Base-by-base conservation (phyloP, 2,797 vertebrate species). In the Rhinophrynus dorsalis region DNA sequence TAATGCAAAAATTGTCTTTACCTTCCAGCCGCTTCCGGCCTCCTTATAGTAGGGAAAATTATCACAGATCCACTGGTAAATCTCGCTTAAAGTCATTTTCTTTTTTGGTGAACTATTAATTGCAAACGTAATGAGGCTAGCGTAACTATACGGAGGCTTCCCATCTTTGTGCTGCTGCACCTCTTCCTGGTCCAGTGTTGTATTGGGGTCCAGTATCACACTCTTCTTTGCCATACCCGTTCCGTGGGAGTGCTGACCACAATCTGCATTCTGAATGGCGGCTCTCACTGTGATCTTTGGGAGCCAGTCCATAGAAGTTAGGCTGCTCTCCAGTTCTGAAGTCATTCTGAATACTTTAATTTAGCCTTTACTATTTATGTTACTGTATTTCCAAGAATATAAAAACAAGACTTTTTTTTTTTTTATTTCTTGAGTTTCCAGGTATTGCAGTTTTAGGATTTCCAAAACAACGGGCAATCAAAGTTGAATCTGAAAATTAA, bases 51-150 rank as follows among this genome's bases (percentile, higher is more conserved):
- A 96, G 5, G 94, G 94, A 74, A 96, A 96, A 85, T 96, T 96
- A 87, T 96, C 94, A 88, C 94, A 95, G 89, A 96, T 96, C 94
- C 94, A 96, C 87, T 96, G 94, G 82, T 96, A 96, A 88, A 96
- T 96, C 86, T 96, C 94, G 67, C 94, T 96, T 83, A 96, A 88
- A 68, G 94, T 96, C 94, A 96, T 96, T 86, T 95, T 95, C 91
- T 95, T 96, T 91, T 95, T 95, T 86, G 93, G 90, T 75, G 94
- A 95, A 88, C 93, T 94, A 86, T 95, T 96, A 89, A 96, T 96
- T 77, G 94, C 94, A 45, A 95, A 96, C 1, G 94, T 96, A 80
- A 95, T 96, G 80, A 96, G 94, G 83, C 93, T 95, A 88, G 94
- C 94, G 23, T 96, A 96, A 86, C 94, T 96, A 81, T 95, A 95